A percentile compares a stretch with the other conserved stretches of the same genome.
Evolutionary conservation across 2,888 invertebrate species (phyloP).

Genomic region (Rhagonycha fulva): DNA sequence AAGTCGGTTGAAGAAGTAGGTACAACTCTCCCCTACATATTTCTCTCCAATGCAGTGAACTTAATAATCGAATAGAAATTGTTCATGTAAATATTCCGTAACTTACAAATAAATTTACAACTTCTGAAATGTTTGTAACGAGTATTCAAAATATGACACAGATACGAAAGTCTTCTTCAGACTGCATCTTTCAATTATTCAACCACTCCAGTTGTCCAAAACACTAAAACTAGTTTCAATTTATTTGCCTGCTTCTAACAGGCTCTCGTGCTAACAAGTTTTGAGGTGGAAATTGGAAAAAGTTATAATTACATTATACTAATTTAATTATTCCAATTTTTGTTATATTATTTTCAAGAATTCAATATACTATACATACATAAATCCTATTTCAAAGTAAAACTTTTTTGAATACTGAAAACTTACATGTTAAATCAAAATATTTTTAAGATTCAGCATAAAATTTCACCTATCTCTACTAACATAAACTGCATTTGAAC

Average conservation of each 20-base stretch:
- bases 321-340: too few relatives aligned
- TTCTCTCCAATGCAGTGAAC: not conserved
- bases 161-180: too few relatives aligned
- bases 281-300: not conserved
- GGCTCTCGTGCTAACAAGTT: not conserved
- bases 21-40: not conserved
- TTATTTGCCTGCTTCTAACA: not conserved
- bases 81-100: not conserved
- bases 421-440: too few relatives aligned
- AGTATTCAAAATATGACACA: not conserved
- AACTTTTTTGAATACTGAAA: too few relatives aligned
- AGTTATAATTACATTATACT: too few relatives aligned
- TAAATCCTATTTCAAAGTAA: too few relatives aligned
- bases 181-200: not conserved
- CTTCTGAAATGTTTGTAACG: not conserved
- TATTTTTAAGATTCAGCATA: too few relatives aligned
- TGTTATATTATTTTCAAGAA: too few relatives aligned
- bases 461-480: too few relatives aligned
- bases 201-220: not conserved
- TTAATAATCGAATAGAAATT: not conserved
- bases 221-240: not conserved
- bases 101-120: not conserved
- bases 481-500: too few relatives aligned
- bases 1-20: too few relatives aligned
- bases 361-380: too few relatives aligned